Percentiles rank a stretch among this genome's conserved stretches.
Conservation (phyloP, 2,888 invertebrate genomes). For the Petrolisthes manimaculis region DNA sequence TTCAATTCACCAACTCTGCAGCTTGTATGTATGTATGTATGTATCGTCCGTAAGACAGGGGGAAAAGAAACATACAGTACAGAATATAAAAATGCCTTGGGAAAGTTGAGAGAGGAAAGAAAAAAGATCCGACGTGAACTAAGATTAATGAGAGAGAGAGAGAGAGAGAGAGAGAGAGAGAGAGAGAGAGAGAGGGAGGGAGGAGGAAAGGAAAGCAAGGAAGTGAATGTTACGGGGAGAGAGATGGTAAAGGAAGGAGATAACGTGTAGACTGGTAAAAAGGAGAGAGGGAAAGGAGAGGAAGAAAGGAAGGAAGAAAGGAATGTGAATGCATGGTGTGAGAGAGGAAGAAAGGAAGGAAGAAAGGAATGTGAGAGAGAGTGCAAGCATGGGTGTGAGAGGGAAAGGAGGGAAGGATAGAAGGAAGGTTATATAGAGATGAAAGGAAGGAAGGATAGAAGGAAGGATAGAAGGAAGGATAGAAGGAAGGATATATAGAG, state of each 20-base stretch:
- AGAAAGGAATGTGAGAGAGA: too few species aligned
- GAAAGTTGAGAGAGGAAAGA: too few species aligned
- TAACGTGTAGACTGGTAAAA: neutral
- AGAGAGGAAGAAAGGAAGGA: too few species aligned
- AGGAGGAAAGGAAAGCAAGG: neutral
- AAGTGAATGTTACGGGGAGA: neutral
- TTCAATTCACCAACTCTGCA: too few species aligned
- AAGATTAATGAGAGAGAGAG: neutral
- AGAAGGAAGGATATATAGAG: too few species aligned
- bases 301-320: neutral
- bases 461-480: too few species aligned
- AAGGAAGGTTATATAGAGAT: neutral
- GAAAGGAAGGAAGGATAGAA: neutral
- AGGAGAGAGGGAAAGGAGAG: neutral
- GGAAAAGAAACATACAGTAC: too few species aligned
- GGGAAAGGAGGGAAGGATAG: neutral
- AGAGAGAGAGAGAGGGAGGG: conserved; percentile 2
- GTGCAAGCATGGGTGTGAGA: neutral
- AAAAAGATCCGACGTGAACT: neutral
- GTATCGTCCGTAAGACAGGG: too few species aligned
- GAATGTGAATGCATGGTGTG: neutral
- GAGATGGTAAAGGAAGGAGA: neutral
- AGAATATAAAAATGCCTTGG: too few species aligned
- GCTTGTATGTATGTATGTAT: too few species aligned
- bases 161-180: conserved; percentile 12